These are phyloP conservation scores for Phoenoteleia sp. DNA, from an alignment of 2,888 invertebrate genomes.

Conservation along the genomic window DNA sequence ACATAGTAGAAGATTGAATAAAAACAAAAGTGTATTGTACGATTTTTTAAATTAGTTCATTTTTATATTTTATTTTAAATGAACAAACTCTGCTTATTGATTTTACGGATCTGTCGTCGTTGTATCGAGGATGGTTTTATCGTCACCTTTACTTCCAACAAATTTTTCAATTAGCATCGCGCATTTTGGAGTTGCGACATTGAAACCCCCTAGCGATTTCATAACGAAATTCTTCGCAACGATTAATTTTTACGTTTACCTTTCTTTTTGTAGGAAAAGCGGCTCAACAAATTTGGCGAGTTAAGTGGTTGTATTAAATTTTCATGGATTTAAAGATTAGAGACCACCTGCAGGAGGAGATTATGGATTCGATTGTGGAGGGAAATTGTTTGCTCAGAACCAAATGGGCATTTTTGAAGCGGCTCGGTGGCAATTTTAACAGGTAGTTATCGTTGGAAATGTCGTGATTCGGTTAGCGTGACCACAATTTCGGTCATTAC, in stretches of 20 bases:
- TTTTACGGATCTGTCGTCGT: not conserved
- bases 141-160: not conserved
- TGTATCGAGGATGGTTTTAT: not conserved
- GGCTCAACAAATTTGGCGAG: conserved; percentile 47
- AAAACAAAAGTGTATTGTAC: no score
- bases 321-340: conserved; percentile 52
- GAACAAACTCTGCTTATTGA: no score
- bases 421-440: not conserved
- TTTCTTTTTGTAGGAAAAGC: conserved; percentile 38
- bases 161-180: conserved; percentile 15
- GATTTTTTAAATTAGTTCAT: no score
- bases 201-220: conserved; percentile 13
- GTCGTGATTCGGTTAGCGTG: not conserved
- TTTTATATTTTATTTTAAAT: no score
- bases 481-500: not conserved
- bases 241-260: conserved; percentile 44
- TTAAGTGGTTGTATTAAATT: conserved; percentile 55
- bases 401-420: not conserved
- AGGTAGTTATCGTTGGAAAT: not conserved
- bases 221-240: conserved; percentile 39
- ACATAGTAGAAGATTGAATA: no score
- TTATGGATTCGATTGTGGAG: conserved; percentile 34
- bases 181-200: conserved; percentile 7
- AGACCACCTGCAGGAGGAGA: conserved; percentile 24
- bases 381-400: conserved; percentile 29